Base-by-base conservation (phyloP, 2,113 vertebrate genomes). In the Rhinoderma darwinii region DNA sequence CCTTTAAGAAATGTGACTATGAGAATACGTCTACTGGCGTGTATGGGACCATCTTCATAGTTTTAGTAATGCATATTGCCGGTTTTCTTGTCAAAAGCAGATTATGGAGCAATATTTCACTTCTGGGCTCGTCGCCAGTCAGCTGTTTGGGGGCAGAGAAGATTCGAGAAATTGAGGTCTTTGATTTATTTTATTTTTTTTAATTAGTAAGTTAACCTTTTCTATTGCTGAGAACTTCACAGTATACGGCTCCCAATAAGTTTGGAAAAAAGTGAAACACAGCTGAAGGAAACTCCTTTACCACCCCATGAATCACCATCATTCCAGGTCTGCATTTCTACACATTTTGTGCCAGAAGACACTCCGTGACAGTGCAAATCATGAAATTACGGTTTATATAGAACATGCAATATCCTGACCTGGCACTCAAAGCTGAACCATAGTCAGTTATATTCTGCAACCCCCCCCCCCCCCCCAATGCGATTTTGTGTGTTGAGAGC, bases 401-500 rank as follows among this genome's bases (percentile, higher is more conserved):
- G 54, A 63, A 2, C 54, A 25, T 27, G 54, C 14, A 63, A 4
- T 12, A 80, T 39, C 18, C 12, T 2, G 12, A 10, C 47, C 77
- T 59, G 77, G 35, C 32, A n/a, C n/a, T 35, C 54, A 78, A 18
- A 50, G 17, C 47, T 56, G 50, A 78, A 50, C 76, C 50, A 37
- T 50, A 76, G 32, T 7, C 1, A 4, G 32, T 22, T 12, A 20
- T 17, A 47, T 70, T 2, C 30, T 82, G 25, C n/a, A 0, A 44
- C 7, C 22, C 4, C 10, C 61, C 30, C 18, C 37, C 41, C 39
- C 59, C 27, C n/a, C n/a, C n/a, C n/a, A n/a, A n/a, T n/a, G n/a
- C 30, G 47, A 73, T 73, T 22, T 84, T 37, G 39, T 84, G 50
- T 20, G 66, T 39, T 35, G 43, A 51, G 63, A 32, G 27, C 82